phyloP scores from a whole-genome alignment of 37 sponge, comb jelly and placozoan genomes.

The Haliclona indistincta region DNA sequence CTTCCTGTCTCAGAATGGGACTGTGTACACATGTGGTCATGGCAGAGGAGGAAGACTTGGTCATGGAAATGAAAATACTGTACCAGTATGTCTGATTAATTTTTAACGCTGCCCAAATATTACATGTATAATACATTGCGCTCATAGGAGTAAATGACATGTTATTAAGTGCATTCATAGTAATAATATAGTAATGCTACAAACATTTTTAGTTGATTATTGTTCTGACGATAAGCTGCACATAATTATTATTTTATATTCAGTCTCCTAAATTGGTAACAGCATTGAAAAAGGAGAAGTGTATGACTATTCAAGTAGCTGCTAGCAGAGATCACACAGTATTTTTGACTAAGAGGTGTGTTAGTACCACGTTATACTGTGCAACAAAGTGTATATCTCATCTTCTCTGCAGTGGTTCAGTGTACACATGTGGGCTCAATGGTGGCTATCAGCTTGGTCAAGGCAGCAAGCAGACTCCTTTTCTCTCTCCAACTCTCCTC shows the following conservation, averaged over 20 bases:
- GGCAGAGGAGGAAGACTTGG: constrained; percentile 95
- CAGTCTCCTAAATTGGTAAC: constrained; percentile 38
- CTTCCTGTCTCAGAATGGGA: constrained; percentile 72
- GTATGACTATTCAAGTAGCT: constrained; percentile 33
- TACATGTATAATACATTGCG: too few relatives aligned
- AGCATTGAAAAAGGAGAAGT: not conserved
- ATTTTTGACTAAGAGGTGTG: constrained; percentile 59
- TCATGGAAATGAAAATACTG: constrained; percentile 80
- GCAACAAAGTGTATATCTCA: too few relatives aligned
- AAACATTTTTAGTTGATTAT: too few relatives aligned
- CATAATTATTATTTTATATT: too few relatives aligned
- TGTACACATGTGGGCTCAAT: constrained; percentile 92
- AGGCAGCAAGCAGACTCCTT: constrained; percentile 43
- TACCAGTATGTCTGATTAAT: constrained; percentile 42
- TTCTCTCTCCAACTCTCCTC: constrained; percentile 27
- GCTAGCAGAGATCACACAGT: constrained; percentile 80
- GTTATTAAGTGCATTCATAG: too few relatives aligned
- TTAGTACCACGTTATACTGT: too few relatives aligned
- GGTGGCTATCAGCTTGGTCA: constrained; percentile 83
- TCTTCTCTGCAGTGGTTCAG: constrained; percentile 50
- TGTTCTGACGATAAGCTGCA: not conserved
- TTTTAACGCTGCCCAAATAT: too few relatives aligned
- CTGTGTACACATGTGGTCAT: constrained; percentile 90
- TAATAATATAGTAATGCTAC: too few relatives aligned
- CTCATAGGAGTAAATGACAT: too few relatives aligned